Conservation (phyloP, 1,140 invertebrate genomes). For the Drosophila littoralis region DNA sequence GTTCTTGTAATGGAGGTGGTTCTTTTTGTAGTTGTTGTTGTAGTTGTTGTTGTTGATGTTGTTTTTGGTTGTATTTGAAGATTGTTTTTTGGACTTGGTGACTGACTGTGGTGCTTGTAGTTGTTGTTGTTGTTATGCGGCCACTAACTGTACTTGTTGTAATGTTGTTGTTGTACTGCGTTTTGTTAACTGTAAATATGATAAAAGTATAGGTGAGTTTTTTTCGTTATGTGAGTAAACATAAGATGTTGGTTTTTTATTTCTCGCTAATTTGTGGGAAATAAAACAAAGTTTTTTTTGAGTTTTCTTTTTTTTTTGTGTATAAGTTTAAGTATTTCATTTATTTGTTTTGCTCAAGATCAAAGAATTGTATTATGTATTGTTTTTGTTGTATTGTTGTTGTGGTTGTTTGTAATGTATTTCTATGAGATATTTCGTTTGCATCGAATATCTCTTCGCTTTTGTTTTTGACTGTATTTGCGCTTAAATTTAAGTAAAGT, state of each 20-base stretch:
- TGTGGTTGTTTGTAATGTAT: conserved; percentile 50
- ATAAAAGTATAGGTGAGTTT: conserved; percentile 73
- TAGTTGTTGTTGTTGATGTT: conserved; percentile 44
- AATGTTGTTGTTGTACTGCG: conserved; percentile 46
- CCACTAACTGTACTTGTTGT: conserved; percentile 51
- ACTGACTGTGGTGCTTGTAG: conserved; percentile 50
- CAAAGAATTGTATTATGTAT: conserved; percentile 79
- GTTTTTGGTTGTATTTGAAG: conserved; percentile 53
- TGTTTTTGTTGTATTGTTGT: conserved; percentile 49
- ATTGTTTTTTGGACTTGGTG: conserved; percentile 52
- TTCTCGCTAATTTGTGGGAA: conserved; percentile 37
- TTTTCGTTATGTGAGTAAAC: conserved; percentile 29
- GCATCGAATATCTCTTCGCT: conserved; percentile 40
- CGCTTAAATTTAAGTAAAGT: conserved; percentile 78
- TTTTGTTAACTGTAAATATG: conserved; percentile 77
- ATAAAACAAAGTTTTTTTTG: conserved; percentile 81
- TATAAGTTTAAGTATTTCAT: conserved; percentile 83
- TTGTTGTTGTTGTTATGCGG: conserved; percentile 55
- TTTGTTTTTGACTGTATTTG: conserved; percentile 47
- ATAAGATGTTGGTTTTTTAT: conserved; percentile 33
- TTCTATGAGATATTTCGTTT: conserved; percentile 44
- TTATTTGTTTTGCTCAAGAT: conserved; percentile 81
- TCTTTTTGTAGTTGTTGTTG: conserved; percentile 44
- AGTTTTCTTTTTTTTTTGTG: conserved; percentile 77
- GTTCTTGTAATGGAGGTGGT: conserved; percentile 52